phyloP scores from a whole-genome alignment of 1,140 invertebrate species.

The Geopemphigus sp. region DNA sequence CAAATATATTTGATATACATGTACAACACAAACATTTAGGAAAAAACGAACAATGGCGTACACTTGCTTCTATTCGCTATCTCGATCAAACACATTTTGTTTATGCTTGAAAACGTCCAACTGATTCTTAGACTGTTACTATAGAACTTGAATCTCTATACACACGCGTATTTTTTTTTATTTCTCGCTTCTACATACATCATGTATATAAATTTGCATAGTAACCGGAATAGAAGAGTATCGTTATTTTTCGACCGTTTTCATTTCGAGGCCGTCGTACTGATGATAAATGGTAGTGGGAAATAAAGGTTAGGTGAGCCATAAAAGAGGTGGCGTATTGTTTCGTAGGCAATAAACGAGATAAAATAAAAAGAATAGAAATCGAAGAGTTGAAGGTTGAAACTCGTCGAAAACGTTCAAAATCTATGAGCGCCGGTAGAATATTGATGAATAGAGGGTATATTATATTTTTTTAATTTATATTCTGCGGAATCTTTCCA shows the following conservation, averaged over 20 bases:
- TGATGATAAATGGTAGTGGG: constrained; percentile 34
- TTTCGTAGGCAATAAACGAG: constrained; percentile 3
- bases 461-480: constrained; percentile 14
- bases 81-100: constrained; percentile 11
- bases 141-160: neutral
- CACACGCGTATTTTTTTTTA: neutral
- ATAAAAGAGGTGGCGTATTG: constrained; percentile 1
- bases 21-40: neutral
- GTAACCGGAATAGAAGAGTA: constrained; percentile 15
- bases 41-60: neutral
- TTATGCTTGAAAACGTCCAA: neutral
- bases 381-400: neutral
- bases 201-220: constrained; percentile 11
- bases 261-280: constrained; percentile 28
- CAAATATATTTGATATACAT: neutral
- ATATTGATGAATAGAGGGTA: neutral
- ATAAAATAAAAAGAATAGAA: constrained; percentile 15
- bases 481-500: neutral
- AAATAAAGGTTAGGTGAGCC: constrained; percentile 24
- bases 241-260: constrained; percentile 44
- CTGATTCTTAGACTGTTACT: neutral
- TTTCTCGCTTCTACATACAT: constrained; percentile 20
- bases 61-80: neutral
- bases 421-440: neutral
- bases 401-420: neutral